Evolutionary conservation across 2,888 invertebrate species (phyloP).

Genomic region (Zygogramma bicolorata): DNA sequence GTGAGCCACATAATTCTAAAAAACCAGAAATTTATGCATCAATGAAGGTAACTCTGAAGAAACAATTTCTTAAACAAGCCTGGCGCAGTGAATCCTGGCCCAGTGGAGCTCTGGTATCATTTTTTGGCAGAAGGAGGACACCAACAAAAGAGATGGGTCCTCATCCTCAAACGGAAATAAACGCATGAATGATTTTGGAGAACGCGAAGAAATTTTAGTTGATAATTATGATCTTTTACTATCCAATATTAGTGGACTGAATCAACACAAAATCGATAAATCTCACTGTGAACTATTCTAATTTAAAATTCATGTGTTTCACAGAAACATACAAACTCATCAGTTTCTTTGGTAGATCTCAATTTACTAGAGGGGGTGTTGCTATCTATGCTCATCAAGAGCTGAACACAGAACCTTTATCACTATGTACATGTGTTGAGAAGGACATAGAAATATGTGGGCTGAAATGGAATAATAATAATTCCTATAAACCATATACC

Average conservation of each 20-base stretch:
- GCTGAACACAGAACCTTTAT: neutral
- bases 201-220: neutral
- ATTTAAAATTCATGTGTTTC: neutral
- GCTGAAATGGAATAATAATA: neutral
- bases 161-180: slow-evolving; percentile 1
- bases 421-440: neutral
- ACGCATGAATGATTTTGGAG: neutral
- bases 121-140: slow-evolving; percentile 16
- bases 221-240: slow-evolving; percentile 5
- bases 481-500: neutral
- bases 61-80: slow-evolving; percentile 12
- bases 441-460: slow-evolving; percentile 12
- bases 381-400: slow-evolving; percentile 6
- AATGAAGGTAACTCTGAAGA: slow-evolving; percentile 8
- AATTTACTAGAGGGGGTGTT: slow-evolving; percentile 10
- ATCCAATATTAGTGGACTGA: slow-evolving; percentile 8
- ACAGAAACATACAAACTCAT: slow-evolving; percentile 1
- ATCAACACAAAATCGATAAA: neutral
- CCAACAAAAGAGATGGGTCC: slow-evolving; percentile 10
- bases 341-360: slow-evolving; percentile 6
- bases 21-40: slow-evolving; percentile 14
- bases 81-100: slow-evolving; percentile 8
- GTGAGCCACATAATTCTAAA: slow-evolving; percentile 8
- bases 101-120: slow-evolving; percentile 11
- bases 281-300: neutral